Evolutionary conservation across 2,888 invertebrate species (phyloP), one percentile per base, ranked within the genome.

Genomic region (Diabrotica balteata): DNA sequence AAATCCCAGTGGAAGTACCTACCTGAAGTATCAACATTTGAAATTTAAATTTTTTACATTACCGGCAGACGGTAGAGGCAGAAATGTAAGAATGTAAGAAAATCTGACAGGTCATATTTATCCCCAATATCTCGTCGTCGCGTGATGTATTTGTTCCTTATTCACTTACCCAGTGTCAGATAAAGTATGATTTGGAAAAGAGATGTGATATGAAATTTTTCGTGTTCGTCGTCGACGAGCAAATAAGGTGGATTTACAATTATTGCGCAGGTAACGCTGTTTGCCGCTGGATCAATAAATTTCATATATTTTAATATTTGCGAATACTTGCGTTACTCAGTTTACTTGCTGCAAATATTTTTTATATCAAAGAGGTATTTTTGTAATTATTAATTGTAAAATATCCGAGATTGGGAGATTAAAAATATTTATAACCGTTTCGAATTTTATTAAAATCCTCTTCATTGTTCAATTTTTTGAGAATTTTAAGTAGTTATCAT

Each of bases 41-140:
- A 64, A 64, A 51, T 64, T 64, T 58, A 58, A 58, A 64, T 58
- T 64, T 63, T 63, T 58, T 63, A 51, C 43, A 63, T 63, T 63
- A 63, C 59, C 58, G 9, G 9, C 52, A 9, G 51, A 47, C 22
- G 44, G 22, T 32, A 55, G 50, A 7, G 8, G 57, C n/a, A 57
- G 46, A 55, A 66, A 62, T 54, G 43, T 46, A 50, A 58, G 67
- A 54, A 61, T 54, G 43, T 46, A 50, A 58, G 67, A 54, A 61
- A 63, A 69, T 59, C 50, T 66, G 66, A 66, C 62, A 62, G 51
- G 63, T 66, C 59, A 55, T 45, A 65, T 65, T 69, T 62, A 69
- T 59, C 46, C 51, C 42, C 66, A 57, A 54, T 67, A 59, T 63
- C 62, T 66, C 50, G 32, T 58, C 52, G 43, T 22, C 59, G 51